Percentiles rank a stretch among this genome's conserved stretches.
Conservation (phyloP, 2,888 invertebrate genomes). For the Crepidodera aurea region DNA sequence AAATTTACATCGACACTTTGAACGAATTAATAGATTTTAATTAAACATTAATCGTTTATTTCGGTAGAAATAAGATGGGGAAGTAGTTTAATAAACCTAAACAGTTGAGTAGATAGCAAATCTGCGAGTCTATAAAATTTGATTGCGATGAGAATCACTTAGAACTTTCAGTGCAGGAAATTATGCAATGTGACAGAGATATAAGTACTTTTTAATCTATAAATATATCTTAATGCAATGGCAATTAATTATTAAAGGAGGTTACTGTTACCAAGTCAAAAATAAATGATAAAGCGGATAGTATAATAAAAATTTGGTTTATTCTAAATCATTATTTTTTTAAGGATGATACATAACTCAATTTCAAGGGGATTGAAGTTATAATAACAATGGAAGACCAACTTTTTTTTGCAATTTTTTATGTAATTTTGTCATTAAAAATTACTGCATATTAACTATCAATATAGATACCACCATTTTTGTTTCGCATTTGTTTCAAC, state of each 20-base stretch:
- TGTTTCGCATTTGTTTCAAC: slow-evolving; percentile 6
- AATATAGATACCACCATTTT: slow-evolving; percentile 14
- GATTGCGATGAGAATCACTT: neutral
- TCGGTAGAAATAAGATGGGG: neutral
- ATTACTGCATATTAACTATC: too few species aligned
- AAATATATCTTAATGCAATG: neutral
- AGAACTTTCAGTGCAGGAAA: neutral
- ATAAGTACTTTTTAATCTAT: neutral
- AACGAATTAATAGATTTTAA: slow-evolving; percentile 14
- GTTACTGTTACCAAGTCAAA: neutral
- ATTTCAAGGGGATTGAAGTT: too few species aligned
- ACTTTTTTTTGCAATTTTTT: too few species aligned
- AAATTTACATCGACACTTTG: slow-evolving; percentile 2
- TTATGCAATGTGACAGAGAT: neutral
- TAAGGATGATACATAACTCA: too few species aligned
- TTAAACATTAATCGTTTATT: slow-evolving; percentile 11
- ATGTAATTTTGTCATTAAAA: too few species aligned
- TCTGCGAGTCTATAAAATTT: slow-evolving; percentile 3
- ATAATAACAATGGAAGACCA: too few species aligned
- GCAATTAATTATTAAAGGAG: neutral
- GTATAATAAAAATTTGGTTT: neutral
- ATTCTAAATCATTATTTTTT: too few species aligned
- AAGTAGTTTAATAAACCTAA: neutral
- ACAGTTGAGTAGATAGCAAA: neutral
- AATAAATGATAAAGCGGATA: neutral